Percentiles rank a stretch among this genome's conserved stretches.
These are phyloP conservation scores for Eriosoma lanigerum DNA, from an alignment of 1,140 invertebrate genomes.

Conservation along the genomic window DNA sequence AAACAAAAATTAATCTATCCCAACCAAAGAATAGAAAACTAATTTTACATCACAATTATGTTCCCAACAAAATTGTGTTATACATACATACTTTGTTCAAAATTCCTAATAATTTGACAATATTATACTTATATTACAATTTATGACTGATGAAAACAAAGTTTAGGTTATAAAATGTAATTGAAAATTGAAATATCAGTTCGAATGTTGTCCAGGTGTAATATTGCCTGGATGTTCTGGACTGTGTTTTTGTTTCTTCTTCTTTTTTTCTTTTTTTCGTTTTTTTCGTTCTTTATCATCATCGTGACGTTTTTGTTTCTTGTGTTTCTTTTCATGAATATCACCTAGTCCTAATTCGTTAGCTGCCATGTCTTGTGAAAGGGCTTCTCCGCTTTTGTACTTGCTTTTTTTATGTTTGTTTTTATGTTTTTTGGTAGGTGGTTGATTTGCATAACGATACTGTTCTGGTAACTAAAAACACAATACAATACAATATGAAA, in stretches of 20 bases:
- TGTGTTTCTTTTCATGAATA: conserved; percentile 92
- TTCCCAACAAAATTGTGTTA: conserved; percentile 1
- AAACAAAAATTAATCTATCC: conserved; percentile 37
- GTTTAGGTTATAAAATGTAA: conserved; percentile 19
- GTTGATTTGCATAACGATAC: conserved; percentile 89
- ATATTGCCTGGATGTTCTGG: conserved; percentile 73
- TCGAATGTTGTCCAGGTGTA: conserved; percentile 72
- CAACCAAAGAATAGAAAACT: conserved; percentile 28
- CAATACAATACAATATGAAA: no score
- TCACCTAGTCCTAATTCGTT: conserved; percentile 69
- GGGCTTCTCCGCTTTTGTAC: conserved; percentile 76
- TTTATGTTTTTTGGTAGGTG: conserved; percentile 89
- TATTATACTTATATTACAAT: conserved; percentile 22
- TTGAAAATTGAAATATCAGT: conserved; percentile 52
- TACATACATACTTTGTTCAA: conserved; percentile 42
- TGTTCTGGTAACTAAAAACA: conserved; percentile 89
- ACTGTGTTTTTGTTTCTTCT: conserved; percentile 91
- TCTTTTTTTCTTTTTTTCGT: conserved; percentile 92
- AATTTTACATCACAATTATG: conserved; percentile 32
- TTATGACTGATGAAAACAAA: conserved; percentile 27
- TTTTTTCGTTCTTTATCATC: conserved; percentile 93
- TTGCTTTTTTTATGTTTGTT: conserved; percentile 95
- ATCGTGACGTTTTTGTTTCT: conserved; percentile 91
- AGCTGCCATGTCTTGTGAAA: conserved; percentile 55
- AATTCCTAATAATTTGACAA: conserved; percentile 39